Percentiles rank a stretch among this genome's conserved stretches.
Evolutionary conservation across 2,797 vertebrate species (phyloP).

Genomic region (Petrocephalus sullivani): DNA sequence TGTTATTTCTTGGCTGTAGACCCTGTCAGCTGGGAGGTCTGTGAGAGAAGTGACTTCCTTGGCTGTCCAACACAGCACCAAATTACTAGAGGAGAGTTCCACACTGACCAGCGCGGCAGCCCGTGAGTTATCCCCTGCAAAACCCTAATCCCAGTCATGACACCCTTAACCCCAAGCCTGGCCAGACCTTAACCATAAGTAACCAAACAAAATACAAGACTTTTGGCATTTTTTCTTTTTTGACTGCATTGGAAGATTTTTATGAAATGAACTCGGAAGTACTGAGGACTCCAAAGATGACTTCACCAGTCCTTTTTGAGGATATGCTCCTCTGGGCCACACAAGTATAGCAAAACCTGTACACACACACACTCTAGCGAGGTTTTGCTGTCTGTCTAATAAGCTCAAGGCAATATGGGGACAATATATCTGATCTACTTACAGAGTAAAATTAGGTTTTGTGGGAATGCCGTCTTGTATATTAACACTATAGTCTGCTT

Average conservation of each 20-base stretch:
- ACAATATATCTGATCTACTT: background rate
- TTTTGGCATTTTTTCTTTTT: no score
- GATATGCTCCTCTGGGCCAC: background rate
- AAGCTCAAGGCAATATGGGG: background rate
- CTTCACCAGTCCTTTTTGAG: no score
- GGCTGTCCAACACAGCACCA: constrained; percentile 48
- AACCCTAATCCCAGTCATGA: background rate
- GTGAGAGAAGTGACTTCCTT: constrained; percentile 48
- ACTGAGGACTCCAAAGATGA: no score
- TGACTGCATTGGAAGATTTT: no score
- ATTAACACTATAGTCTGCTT: background rate
- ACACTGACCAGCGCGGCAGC: constrained; percentile 50
- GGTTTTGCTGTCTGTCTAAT: background rate
- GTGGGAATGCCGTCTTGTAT: background rate
- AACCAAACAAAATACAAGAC: no score
- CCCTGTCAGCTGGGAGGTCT: constrained; percentile 42
- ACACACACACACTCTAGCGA: background rate
- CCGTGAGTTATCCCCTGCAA: constrained; percentile 50
- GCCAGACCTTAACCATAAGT: no score
- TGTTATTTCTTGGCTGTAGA: constrained; percentile 34
- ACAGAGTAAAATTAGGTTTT: background rate
- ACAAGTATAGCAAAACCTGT: no score
- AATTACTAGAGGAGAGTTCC: constrained; percentile 57
- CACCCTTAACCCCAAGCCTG: background rate
- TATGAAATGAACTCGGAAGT: no score